phyloP scores from a whole-genome alignment of 2,113 vertebrate genomes.

The Rissa tridactyla region DNA sequence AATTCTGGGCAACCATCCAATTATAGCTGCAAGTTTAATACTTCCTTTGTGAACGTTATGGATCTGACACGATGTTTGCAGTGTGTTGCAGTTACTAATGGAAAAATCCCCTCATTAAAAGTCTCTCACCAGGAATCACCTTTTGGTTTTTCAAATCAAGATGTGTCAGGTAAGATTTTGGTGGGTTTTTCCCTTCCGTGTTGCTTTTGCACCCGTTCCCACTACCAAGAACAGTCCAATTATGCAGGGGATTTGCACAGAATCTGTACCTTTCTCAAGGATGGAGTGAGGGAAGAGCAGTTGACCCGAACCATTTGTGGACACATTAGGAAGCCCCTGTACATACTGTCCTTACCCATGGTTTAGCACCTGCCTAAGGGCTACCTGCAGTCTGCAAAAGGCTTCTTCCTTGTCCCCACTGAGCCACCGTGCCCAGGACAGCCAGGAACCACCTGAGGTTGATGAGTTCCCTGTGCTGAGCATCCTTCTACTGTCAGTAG shows the following conservation, averaged over 20 bases:
- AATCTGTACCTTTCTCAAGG: background rate
- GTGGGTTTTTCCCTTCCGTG: background rate
- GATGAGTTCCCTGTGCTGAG: fast-evolving
- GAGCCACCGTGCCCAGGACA: background rate
- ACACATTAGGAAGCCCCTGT: fast-evolving
- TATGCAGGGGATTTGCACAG: background rate
- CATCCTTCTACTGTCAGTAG: background rate
- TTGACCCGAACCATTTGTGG: background rate
- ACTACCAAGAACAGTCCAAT: background rate
- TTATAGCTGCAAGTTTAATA: background rate
- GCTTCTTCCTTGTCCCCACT: background rate
- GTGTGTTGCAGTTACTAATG: background rate
- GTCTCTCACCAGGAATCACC: background rate
- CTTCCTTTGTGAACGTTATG: background rate
- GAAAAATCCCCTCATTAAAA: background rate
- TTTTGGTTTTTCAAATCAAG: background rate
- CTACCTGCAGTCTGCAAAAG: background rate
- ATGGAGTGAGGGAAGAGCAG: background rate
- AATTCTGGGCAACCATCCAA: slow-evolving; percentile 1
- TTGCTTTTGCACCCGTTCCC: background rate
- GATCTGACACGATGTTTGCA: background rate
- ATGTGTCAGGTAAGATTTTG: background rate
- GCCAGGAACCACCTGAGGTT: background rate
- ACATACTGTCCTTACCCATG: fast-evolving
- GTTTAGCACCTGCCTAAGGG: background rate